Conservation (phyloP, 2,888 invertebrate genomes). For the Nesidiocoris tenuis region DNA sequence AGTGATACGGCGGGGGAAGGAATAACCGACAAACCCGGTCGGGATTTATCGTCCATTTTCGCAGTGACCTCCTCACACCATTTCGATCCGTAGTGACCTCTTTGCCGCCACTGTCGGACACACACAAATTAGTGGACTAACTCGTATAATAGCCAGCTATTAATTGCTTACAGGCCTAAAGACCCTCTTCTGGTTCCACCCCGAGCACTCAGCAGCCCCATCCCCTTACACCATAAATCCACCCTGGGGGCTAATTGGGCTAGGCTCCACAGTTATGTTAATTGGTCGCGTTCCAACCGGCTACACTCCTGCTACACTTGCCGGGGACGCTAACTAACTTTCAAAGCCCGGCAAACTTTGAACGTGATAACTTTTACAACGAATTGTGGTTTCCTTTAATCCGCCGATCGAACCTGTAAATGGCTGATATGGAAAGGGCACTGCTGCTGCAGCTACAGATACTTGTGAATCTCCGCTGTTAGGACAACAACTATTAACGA, state of each 20-base stretch:
- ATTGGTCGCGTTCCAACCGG: conserved; percentile 15
- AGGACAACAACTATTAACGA: too few species aligned
- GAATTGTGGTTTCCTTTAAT: not conserved
- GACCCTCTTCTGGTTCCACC: not conserved
- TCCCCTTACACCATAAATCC: conserved; percentile 19
- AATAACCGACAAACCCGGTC: not conserved
- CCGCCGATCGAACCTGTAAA: not conserved
- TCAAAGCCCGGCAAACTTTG: not conserved
- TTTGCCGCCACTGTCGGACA: not conserved
- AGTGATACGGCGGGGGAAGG: not conserved
- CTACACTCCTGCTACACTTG: not conserved
- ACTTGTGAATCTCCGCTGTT: too few species aligned
- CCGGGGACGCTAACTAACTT: not conserved
- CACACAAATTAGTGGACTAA: conserved; percentile 39
- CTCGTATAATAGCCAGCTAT: conserved; percentile 39
- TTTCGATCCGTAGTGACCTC: not conserved
- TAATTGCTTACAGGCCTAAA: conserved; percentile 33
- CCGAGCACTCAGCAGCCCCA: not conserved
- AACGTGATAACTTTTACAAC: not conserved
- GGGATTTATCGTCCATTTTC: not conserved
- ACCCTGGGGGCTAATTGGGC: conserved; percentile 27
- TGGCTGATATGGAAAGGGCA: not conserved
- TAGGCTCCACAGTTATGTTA: conserved; percentile 31
- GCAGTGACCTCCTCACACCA: not conserved
- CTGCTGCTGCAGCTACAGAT: too few species aligned